Base-by-base conservation (phyloP, 2,113 vertebrate species). In the Vireo altiloquus region DNA sequence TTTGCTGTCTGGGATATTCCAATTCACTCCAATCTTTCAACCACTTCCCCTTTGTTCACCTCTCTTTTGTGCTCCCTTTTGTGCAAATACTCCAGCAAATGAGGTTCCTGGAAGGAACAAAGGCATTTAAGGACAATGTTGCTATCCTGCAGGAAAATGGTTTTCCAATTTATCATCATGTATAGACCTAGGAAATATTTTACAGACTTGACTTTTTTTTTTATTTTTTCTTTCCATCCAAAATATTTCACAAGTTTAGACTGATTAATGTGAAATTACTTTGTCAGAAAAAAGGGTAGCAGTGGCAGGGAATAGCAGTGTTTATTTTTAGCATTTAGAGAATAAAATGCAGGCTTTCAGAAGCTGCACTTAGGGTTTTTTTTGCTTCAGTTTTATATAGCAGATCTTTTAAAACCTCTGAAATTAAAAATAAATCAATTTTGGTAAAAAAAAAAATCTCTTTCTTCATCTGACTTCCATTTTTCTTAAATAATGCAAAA, bases 1-100 rank as follows among this genome's bases (percentile, higher is more conserved):
- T 96, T 95, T 92, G 71, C 82, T 2, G 3, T 16, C 90, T 75
- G 60, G 42, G 71, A 95, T 90, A 86, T 88, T 95, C 66, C 88
- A 87, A 82, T 90, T 93, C 94, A 78, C 49, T 92, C 68, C 6
- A 5, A 70, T 91, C 87, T 88, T 88, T 87, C 68, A 93, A 68
- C 82, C 79, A 71, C 85, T 96, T 97, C 90, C 82, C 82, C 93
- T 96, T 96, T 96, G 88, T 96, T 97, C 94, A 96, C 90, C 76
- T 94, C 85, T 59, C 76, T 71, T 95, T 95, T 95, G 75, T 92
- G 47, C 78, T 88, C 63, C 93, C 56, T 79, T 74, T 86, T 81
- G 76, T 92, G 79, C 88, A 93, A 96, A 95, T 68, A 89, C 47
- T 84, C 52, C 60, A 57, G 64, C 64, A 96, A 93, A 92, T 89